Evolutionary conservation across 2,113 vertebrate genomes (phyloP).

Genomic region (Pteropus alecto): DNA sequence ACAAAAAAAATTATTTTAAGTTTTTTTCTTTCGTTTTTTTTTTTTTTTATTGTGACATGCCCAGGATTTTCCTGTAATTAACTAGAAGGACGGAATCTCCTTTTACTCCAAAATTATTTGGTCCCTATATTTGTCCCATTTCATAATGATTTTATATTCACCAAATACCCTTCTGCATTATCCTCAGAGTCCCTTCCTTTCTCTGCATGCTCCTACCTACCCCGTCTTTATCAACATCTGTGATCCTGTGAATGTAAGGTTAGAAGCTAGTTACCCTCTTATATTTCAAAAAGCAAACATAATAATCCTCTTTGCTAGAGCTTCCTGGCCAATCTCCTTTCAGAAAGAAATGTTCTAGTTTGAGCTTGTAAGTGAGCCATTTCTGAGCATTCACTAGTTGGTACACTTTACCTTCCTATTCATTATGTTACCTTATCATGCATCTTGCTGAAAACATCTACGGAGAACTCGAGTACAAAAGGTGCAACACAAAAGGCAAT

Average conservation of each 20-base stretch:
- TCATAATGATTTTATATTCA: background rate
- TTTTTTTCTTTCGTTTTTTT: background rate
- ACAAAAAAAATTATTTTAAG: background rate
- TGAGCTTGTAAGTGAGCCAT: background rate
- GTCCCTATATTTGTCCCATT: background rate
- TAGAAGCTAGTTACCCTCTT: background rate
- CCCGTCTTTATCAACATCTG: background rate
- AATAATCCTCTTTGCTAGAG: background rate
- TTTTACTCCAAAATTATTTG: background rate
- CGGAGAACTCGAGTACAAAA: conserved; percentile 5
- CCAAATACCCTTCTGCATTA: background rate
- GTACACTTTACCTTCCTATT: background rate
- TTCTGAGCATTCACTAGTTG: background rate
- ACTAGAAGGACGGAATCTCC: background rate
- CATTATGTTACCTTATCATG: conserved; percentile 42
- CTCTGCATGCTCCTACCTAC: background rate
- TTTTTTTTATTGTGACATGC: background rate
- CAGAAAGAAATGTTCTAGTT: background rate
- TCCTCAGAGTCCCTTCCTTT: background rate
- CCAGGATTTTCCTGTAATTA: background rate
- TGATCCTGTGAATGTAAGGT: background rate
- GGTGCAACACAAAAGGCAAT: background rate
- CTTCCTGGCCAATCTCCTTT: background rate
- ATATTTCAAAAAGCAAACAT: background rate
- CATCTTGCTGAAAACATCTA: conserved; percentile 41